A percentile compares a stretch with the other conserved stretches of the same genome.
phyloP scores from a whole-genome alignment of 1,140 invertebrate species.

The Pseudomyrmex cubaensis region DNA sequence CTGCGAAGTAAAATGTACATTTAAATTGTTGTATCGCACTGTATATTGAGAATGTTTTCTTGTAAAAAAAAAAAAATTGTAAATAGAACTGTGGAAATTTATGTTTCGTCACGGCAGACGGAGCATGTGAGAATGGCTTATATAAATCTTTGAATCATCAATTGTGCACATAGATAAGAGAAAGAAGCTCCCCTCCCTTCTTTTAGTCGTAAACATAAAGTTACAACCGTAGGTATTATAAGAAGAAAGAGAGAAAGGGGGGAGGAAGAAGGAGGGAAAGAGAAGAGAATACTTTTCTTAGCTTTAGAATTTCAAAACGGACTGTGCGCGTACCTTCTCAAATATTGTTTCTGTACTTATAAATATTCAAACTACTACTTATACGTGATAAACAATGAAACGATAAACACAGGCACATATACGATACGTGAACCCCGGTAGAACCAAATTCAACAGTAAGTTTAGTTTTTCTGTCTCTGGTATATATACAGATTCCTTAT shows the following conservation, averaged over 20 bases:
- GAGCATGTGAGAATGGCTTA: conserved; percentile 23
- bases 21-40: conserved; percentile 64
- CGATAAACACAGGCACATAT: conserved; percentile 81
- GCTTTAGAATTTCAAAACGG: conserved; percentile 82
- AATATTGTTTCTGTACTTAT: conserved; percentile 85
- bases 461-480: conserved; percentile 85
- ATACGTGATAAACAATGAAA: conserved; percentile 72
- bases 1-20: conserved; percentile 31
- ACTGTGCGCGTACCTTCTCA: conserved; percentile 83
- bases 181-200: conserved; percentile 37
- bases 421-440: conserved; percentile 85
- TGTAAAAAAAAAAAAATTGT: conserved; percentile 70
- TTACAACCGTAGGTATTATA: conserved; percentile 64
- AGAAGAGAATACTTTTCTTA: conserved; percentile 77
- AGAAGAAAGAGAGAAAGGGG: conserved; percentile 20
- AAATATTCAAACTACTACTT: conserved; percentile 80
- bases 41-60: conserved; percentile 62
- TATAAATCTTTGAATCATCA: conserved; percentile 77
- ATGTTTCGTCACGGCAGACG: conserved; percentile 31
- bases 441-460: conserved; percentile 85
- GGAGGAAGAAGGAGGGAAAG: too few relatives aligned
- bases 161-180: conserved; percentile 76
- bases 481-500: conserved; percentile 84
- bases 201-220: conserved; percentile 79
- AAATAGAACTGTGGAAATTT: conserved; percentile 60